phyloP scores from a whole-genome alignment of 53 echinoderm and acorn worm species.

The Holothuria leucospilota region DNA sequence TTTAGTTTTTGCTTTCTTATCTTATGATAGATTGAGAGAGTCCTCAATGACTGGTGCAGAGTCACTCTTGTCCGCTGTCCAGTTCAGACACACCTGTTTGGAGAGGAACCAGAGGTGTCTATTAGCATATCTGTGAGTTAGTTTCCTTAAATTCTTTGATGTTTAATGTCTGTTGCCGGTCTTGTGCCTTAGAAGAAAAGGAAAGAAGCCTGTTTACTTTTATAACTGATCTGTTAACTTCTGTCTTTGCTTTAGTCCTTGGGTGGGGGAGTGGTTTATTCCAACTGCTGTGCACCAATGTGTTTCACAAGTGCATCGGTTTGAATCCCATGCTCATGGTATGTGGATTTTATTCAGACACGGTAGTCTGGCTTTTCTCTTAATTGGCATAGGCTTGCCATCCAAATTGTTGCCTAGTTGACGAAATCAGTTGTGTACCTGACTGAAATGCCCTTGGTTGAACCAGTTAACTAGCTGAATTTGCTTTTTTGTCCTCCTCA shows the following conservation, averaged over 20 bases:
- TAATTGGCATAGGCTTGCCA: no score
- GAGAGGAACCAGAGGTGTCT: constrained; percentile 95
- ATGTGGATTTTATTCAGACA: no score
- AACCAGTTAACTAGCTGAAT: no score
- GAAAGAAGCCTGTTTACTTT: background rate
- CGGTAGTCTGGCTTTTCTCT: no score
- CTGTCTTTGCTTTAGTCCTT: background rate
- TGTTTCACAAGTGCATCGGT: no score
- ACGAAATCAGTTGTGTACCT: no score
- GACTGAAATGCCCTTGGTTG: no score
- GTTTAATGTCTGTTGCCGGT: background rate
- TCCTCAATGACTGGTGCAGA: constrained; percentile 83
- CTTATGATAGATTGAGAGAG: constrained; percentile 46
- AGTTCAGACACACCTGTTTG: constrained; percentile 93
- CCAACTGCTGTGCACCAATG: no score
- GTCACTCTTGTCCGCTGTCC: constrained; percentile 82
- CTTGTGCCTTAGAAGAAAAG: background rate
- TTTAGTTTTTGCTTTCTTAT: background rate
- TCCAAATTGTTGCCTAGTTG: no score
- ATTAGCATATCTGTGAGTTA: constrained; percentile 90
- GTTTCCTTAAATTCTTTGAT: background rate
- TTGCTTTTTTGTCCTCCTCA: no score
- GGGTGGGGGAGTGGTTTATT: no score
- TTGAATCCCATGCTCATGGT: no score
- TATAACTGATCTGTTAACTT: background rate